Evolutionary conservation across 2,888 invertebrate species (phyloP).

Genomic region (Harpagoxenus sublaevis): DNA sequence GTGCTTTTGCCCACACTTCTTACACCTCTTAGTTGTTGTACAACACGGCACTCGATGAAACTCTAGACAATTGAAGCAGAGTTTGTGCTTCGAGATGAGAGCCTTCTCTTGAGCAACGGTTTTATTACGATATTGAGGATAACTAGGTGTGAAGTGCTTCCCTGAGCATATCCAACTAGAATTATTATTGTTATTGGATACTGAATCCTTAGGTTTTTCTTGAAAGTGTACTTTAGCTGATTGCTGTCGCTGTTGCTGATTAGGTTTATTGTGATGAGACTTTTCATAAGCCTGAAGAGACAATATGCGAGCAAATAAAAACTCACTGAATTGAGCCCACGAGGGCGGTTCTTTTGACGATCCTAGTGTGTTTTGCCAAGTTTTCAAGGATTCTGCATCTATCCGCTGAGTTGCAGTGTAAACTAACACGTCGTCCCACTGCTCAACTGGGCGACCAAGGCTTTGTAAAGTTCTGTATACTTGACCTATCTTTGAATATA

Average conservation of each 20-base stretch:
- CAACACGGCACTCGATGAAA: background rate
- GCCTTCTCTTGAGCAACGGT: background rate
- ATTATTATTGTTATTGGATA: background rate
- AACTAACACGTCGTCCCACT: background rate
- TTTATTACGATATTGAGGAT: background rate
- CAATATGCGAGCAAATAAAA: no score
- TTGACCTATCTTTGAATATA: background rate
- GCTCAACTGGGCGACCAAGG: background rate
- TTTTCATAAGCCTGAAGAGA: no score
- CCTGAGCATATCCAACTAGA: background rate
- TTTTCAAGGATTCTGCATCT: background rate
- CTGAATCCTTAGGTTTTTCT: background rate
- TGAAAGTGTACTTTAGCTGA: background rate
- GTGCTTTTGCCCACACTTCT: background rate
- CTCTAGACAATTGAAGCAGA: background rate
- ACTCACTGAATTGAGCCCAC: no score
- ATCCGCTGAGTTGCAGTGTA: background rate
- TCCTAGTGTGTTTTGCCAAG: background rate
- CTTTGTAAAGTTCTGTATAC: background rate
- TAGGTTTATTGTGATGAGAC: no score
- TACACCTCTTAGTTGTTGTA: background rate
- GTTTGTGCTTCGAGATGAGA: fast-evolving
- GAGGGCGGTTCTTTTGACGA: no score
- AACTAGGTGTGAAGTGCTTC: background rate
- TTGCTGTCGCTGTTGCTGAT: no score